These are phyloP conservation scores for Brachionus calyciflorus DNA, from an alignment of 1,140 invertebrate species.

Conservation along the genomic window DNA sequence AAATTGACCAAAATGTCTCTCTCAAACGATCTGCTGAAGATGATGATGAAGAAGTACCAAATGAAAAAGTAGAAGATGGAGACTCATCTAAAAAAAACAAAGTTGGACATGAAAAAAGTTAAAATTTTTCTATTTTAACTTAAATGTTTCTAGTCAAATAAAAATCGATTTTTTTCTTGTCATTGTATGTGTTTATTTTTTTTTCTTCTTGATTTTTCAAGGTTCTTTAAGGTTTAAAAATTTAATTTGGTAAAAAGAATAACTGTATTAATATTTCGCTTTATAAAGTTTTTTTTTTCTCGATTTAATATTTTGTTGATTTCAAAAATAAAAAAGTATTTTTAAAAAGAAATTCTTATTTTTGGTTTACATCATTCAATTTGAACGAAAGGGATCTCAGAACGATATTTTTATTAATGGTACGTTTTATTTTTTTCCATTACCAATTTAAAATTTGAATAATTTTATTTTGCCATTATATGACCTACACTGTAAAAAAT, in stretches of 20 bases:
- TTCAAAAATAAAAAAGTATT: conserved; percentile 33
- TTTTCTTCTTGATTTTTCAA: neutral
- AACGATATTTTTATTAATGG: too few relatives aligned
- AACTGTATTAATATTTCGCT: conserved; percentile 1
- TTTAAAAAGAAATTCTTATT: too few relatives aligned
- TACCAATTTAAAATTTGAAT: too few relatives aligned
- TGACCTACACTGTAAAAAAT: too few relatives aligned
- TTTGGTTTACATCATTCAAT: too few relatives aligned
- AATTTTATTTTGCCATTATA: too few relatives aligned
- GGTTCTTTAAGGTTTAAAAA: neutral
- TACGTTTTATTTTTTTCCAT: too few relatives aligned
- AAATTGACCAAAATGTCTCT: neutral
- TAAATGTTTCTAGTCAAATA: conserved; percentile 29
- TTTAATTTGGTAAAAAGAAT: too few relatives aligned
- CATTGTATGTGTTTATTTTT: neutral
- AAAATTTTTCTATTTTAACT: conserved; percentile 1
- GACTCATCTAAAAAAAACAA: neutral
- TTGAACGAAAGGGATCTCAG: too few relatives aligned
- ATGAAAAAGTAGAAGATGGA: too few relatives aligned
- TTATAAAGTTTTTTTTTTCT: too few relatives aligned
- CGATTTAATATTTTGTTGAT: too few relatives aligned
- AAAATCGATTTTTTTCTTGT: neutral
- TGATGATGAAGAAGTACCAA: neutral
- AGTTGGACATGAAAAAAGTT: neutral
- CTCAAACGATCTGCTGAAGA: neutral